phyloP scores from a whole-genome alignment of 2,888 invertebrate genomes.

The Eupithecia inturbata region DNA sequence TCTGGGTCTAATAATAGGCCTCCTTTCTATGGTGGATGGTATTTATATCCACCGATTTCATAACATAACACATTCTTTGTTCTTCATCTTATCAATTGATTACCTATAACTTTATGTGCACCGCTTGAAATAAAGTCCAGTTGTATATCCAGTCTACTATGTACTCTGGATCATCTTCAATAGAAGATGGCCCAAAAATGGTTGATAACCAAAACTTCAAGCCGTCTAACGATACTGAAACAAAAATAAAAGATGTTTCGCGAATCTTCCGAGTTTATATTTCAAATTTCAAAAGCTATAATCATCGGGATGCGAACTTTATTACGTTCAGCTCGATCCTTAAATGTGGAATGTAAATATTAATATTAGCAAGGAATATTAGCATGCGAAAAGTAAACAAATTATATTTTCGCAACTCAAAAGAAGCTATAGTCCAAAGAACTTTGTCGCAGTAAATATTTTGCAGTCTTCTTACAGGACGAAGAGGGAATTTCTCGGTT shows the following conservation, averaged over 20 bases:
- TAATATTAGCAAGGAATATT: constrained; percentile 63
- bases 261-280: constrained; percentile 74
- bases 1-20: too few species aligned
- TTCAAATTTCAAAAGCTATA: constrained; percentile 76
- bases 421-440: constrained; percentile 22
- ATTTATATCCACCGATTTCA: too few species aligned
- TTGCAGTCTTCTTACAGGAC: background rate
- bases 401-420: constrained; percentile 59
- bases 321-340: constrained; percentile 65
- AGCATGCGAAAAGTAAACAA: constrained; percentile 74
- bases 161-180: too few species aligned
- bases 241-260: constrained; percentile 73
- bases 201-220: background rate
- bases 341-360: constrained; percentile 70
- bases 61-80: too few species aligned
- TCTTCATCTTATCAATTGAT: too few species aligned
- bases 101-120: too few species aligned
- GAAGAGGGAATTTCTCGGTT: background rate
- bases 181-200: background rate
- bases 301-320: constrained; percentile 75
- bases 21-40: too few species aligned
- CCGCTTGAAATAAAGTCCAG: too few species aligned
- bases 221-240: constrained; percentile 47
- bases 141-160: too few species aligned
- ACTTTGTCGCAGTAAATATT: constrained; percentile 31